These are phyloP conservation scores for Drosophila lowei DNA, from an alignment of 1,140 invertebrate genomes.

Conservation along the genomic window DNA sequence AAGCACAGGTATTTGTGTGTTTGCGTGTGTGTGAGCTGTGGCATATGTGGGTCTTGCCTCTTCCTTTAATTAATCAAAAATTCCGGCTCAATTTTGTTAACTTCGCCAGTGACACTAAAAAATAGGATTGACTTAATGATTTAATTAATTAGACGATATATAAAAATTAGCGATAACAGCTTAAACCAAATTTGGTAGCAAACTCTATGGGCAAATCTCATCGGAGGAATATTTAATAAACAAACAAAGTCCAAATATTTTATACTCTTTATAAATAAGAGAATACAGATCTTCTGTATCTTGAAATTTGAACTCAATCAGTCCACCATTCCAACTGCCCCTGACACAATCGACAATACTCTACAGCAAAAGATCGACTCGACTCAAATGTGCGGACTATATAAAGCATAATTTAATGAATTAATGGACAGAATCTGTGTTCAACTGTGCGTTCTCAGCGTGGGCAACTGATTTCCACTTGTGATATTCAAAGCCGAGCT, in stretches of 20 bases:
- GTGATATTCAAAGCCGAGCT: constrained; percentile 58
- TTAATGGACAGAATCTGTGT: constrained; percentile 48
- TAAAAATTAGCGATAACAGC: constrained; percentile 65
- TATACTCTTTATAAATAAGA: constrained; percentile 6
- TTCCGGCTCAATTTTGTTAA: constrained; percentile 73
- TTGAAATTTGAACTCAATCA: too few relatives aligned
- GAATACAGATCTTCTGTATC: too few relatives aligned
- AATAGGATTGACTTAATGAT: constrained; percentile 60
- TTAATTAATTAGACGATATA: constrained; percentile 63
- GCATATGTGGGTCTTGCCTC: constrained; percentile 33
- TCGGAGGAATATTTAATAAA: not conserved
- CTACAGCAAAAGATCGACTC: constrained; percentile 11
- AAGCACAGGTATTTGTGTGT: constrained; percentile 1
- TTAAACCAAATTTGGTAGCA: constrained; percentile 54
- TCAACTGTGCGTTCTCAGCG: constrained; percentile 48
- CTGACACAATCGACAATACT: not conserved
- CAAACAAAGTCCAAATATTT: not conserved
- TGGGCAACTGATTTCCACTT: constrained; percentile 70
- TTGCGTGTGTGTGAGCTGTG: constrained; percentile 23
- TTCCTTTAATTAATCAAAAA: constrained; percentile 78
- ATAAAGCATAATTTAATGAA: constrained; percentile 77
- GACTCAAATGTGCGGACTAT: constrained; percentile 17
- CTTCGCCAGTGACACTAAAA: constrained; percentile 67
- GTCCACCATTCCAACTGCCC: not conserved
- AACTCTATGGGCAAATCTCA: constrained; percentile 12